Evolutionary conservation across 2,113 vertebrate species (phyloP), one percentile per base, ranked within the genome.

Genomic region (Perca fluviatilis): DNA sequence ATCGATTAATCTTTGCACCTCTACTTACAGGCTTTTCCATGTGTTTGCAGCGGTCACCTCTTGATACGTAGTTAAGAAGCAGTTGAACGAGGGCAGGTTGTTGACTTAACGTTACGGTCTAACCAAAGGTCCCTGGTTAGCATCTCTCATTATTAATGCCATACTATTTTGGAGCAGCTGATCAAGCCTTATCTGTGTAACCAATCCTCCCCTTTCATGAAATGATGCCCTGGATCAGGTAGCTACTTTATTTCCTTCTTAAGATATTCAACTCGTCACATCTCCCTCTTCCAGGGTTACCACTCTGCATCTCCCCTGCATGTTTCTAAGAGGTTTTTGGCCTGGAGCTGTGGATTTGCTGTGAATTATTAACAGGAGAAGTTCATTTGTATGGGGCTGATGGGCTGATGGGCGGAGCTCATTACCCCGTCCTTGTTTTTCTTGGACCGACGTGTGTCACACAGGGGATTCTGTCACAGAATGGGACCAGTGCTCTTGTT

Each of bases 331-430:
- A 60, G 47, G 25, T 46, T 72, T 76, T 67, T 84, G 79, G 78
- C 81, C 16, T 13, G 27, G 47, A 64, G 65, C 75, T 82, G 57
- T 84, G 64, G 72, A 74, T 88, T 62, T 76, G 56, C 65, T 46
- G 68, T 95, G 50, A 92, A 94, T 91, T 91, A 92, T 92, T 95
- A 54, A 94, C 64, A 58, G 80, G 83, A 87, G 86, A 64, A 63
- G 71, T 82, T 71, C 54, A 57, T 86, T 87, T 80, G 62, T 66
- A n/a, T 27, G 51, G 76, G 13, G 19, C 30, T 36, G 40, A 69
- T 40, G 74, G 27, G 30, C 30, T 3, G 40, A 11, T 11, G 40
- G 56, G 57, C 2, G 33, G 19, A 69, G 25, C 67, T 82, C 65
- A 70, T 77, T 68, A 58, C 74, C 74, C 30, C 25, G 75, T 61